These are phyloP conservation scores for Streblospio benedicti DNA, from an alignment of 1,140 invertebrate genomes.

Conservation along the genomic window DNA sequence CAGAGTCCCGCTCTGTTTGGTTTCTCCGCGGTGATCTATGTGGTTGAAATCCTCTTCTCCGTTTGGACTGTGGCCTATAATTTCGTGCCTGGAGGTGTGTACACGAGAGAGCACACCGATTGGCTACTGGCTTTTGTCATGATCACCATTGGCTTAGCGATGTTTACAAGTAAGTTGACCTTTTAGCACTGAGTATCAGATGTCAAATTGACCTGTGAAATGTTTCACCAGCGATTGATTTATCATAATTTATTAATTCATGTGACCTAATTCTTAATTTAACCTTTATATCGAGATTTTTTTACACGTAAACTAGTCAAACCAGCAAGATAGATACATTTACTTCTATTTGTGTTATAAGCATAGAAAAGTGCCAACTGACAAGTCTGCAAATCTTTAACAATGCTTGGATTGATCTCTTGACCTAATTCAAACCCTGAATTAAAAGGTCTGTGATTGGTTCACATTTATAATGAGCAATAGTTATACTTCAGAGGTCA, in stretches of 20 bases:
- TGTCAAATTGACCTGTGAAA: background rate
- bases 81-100: conserved; percentile 46
- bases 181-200: background rate
- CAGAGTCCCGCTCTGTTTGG: conserved; percentile 34
- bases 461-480: too few species aligned
- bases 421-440: too few species aligned
- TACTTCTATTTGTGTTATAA: too few species aligned
- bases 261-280: background rate
- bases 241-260: background rate
- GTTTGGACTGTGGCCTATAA: conserved; percentile 49
- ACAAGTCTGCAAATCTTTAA: too few species aligned
- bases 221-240: too few species aligned
- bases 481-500: too few species aligned
- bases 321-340: too few species aligned
- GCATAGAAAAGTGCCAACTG: too few species aligned
- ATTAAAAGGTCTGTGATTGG: too few species aligned
- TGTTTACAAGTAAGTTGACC: conserved; percentile 31
- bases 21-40: conserved; percentile 35
- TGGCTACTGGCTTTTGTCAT: conserved; percentile 35
- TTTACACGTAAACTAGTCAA: too few species aligned
- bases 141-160: conserved; percentile 26
- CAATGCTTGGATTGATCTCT: too few species aligned
- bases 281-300: background rate
- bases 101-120: conserved; percentile 44
- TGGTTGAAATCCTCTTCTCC: conserved; percentile 42